Evolutionary conservation across 2,797 vertebrate genomes (phyloP).

Genomic region (Dromococcyx pavoninus): DNA sequence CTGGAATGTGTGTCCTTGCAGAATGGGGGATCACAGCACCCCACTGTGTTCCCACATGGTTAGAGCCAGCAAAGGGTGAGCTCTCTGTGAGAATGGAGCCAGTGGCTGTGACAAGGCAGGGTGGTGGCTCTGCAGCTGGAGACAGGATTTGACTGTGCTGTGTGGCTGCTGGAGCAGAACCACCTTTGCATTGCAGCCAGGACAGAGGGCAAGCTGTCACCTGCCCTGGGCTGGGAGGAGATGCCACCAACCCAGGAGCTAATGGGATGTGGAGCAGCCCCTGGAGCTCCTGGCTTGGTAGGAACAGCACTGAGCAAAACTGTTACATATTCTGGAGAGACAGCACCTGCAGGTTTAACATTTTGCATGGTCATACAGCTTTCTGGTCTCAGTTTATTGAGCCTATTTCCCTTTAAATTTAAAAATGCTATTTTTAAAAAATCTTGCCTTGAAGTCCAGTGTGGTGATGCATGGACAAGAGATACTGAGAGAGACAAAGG

Average conservation of each 20-base stretch:
- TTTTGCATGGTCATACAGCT: fast-evolving
- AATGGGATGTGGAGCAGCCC: not conserved
- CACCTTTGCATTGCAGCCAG: not conserved
- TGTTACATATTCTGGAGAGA: fast-evolving
- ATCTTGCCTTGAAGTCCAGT: not conserved
- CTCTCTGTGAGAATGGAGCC: not conserved
- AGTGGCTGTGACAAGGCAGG: fast-evolving
- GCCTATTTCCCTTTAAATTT: not conserved
- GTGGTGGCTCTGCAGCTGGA: not conserved
- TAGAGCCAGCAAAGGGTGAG: not conserved
- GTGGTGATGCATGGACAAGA: not conserved
- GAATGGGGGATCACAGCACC: not conserved
- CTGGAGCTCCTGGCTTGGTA: not conserved
- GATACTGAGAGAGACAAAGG: not conserved
- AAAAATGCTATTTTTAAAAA: not conserved
- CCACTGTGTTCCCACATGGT: fast-evolving
- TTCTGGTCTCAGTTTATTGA: not conserved
- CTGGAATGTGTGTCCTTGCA: not conserved
- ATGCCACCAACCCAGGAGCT: fast-evolving
- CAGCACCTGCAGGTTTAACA: not conserved
- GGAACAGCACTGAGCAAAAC: not conserved
- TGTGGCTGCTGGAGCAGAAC: not conserved
- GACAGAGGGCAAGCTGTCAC: not conserved
- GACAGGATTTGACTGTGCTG: not conserved
- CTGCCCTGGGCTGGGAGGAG: not conserved